Percentiles rank a stretch among this genome's conserved stretches.
Conservation (phyloP, 2,797 vertebrate species). For the Falco peregrinus region DNA sequence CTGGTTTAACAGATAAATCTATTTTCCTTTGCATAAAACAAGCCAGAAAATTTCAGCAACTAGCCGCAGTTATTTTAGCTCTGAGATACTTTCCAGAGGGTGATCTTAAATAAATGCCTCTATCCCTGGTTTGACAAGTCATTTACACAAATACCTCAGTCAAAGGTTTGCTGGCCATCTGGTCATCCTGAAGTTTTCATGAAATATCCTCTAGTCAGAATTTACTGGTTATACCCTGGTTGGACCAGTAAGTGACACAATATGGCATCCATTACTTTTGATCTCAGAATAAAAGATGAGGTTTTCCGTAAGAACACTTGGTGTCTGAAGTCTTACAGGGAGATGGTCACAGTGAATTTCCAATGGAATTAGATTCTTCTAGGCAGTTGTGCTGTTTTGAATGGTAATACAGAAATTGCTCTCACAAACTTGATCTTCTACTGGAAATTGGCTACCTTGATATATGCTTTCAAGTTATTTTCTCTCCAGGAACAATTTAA, state of each 20-base stretch:
- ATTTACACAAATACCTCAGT: background rate
- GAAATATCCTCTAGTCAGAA: background rate
- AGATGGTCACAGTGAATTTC: background rate
- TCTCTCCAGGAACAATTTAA: background rate
- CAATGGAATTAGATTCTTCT: background rate
- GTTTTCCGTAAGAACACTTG: fast-evolving
- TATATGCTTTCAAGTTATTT: background rate
- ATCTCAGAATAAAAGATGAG: background rate
- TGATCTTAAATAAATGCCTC: background rate
- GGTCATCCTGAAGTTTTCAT: background rate
- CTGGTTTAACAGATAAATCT: background rate
- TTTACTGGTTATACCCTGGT: background rate
- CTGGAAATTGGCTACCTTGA: background rate
- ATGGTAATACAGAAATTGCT: background rate
- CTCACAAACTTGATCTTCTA: background rate
- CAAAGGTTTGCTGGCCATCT: background rate
- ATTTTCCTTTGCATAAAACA: background rate
- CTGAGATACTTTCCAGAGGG: background rate
- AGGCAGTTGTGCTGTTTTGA: background rate
- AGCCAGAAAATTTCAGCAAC: background rate
- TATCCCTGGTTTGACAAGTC: background rate
- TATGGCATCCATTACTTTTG: background rate
- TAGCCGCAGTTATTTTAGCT: background rate
- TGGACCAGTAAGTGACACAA: background rate
- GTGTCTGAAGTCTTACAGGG: background rate